phyloP scores from a whole-genome alignment of 1,140 invertebrate genomes.

The Heliconius hewitsoni region DNA sequence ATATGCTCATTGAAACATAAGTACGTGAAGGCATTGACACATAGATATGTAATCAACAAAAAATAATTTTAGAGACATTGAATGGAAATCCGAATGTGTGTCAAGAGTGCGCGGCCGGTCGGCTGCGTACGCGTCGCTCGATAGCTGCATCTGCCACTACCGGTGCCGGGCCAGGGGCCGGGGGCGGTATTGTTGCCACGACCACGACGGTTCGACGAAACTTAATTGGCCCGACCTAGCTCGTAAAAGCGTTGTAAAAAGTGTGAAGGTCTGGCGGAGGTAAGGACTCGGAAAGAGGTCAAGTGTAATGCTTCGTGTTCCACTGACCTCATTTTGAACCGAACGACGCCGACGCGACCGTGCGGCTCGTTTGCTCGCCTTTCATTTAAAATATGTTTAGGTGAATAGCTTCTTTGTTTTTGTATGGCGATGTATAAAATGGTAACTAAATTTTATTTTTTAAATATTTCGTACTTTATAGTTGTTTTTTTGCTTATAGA shows the following conservation, averaged over 20 bases:
- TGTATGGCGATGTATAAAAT: slow-evolving; percentile 19
- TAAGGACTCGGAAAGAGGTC: slow-evolving; percentile 81
- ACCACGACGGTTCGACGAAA: slow-evolving; percentile 62
- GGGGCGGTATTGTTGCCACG: slow-evolving; percentile 57
- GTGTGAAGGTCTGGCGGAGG: slow-evolving; percentile 79
- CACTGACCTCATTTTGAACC: slow-evolving; percentile 77
- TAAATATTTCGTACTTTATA: neutral
- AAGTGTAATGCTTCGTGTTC: slow-evolving; percentile 79
- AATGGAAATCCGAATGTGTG: slow-evolving; percentile 67
- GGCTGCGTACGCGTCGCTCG: slow-evolving; percentile 36
- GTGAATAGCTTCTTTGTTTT: slow-evolving; percentile 33
- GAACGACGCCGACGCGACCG: slow-evolving; percentile 54
- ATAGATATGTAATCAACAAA: slow-evolving; percentile 48
- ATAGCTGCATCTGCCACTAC: slow-evolving; percentile 54
- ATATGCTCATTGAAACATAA: slow-evolving; percentile 24
- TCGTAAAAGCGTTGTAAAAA: slow-evolving; percentile 79
- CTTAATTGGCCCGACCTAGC: slow-evolving; percentile 78
- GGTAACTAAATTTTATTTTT: neutral
- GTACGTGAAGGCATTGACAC: slow-evolving; percentile 42
- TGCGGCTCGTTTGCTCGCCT: slow-evolving; percentile 60
- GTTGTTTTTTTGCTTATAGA: neutral
- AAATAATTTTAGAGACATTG: slow-evolving; percentile 65
- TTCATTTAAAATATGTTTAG: slow-evolving; percentile 52
- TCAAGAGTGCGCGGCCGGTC: slow-evolving; percentile 64
- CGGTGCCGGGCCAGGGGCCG: slow-evolving; percentile 38